phyloP scores from a whole-genome alignment of 2,797 vertebrate species.

The Oophaga sylvatica region DNA sequence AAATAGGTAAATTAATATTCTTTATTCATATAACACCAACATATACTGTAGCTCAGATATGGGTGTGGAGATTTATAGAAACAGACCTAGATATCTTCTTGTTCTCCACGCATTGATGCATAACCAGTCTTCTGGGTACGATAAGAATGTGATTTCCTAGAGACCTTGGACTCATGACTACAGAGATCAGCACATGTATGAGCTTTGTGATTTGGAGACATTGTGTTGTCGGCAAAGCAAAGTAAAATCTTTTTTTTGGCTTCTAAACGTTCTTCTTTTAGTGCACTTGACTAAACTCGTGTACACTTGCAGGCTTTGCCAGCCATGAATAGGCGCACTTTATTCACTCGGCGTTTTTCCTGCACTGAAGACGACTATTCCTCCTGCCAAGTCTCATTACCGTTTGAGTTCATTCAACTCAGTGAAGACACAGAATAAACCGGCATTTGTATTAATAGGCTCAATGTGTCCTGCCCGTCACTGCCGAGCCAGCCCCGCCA shows the following conservation, averaged over 20 bases:
- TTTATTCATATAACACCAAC: no score
- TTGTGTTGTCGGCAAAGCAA: conserved; percentile 1
- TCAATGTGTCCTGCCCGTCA: conserved; percentile 26
- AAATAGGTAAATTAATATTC: no score
- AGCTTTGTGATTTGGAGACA: background rate
- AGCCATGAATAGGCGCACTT: conserved; percentile 19
- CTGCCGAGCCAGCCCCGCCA: conserved; percentile 9
- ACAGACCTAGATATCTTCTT: no score
- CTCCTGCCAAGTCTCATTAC: conserved; percentile 55
- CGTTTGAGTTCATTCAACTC: conserved; percentile 46
- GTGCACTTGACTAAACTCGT: background rate
- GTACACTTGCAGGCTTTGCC: background rate
- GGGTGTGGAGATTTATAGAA: no score
- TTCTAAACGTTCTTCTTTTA: conserved; percentile 2
- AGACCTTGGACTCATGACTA: background rate
- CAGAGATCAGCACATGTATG: background rate
- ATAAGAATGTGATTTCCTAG: conserved; percentile 3
- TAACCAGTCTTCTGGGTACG: background rate
- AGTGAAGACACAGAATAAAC: conserved; percentile 46
- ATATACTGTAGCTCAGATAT: no score
- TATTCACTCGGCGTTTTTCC: conserved; percentile 21
- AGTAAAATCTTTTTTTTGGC: background rate
- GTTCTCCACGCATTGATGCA: background rate
- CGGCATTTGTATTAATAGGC: conserved; percentile 53
- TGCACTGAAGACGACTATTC: conserved; percentile 16